phyloP scores from a whole-genome alignment of 2,797 vertebrate species.

The Hylomyscus alleni region DNA sequence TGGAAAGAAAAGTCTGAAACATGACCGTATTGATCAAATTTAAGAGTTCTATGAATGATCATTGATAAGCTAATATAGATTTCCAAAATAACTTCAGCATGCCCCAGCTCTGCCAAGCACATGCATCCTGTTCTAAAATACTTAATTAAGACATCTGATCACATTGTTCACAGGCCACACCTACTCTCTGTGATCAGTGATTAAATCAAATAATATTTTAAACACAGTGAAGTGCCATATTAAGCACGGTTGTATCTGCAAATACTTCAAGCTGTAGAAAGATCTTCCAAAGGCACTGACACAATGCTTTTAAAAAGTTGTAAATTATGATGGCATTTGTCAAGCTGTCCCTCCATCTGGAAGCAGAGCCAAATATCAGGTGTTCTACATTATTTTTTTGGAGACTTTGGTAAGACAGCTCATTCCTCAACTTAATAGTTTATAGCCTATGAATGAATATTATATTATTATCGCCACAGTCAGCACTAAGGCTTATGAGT shows the following conservation, averaged over 20 bases:
- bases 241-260: slow-evolving; percentile 79
- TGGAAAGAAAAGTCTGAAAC: background rate
- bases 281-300: slow-evolving; percentile 67
- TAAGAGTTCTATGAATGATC: background rate
- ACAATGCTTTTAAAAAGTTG: slow-evolving; percentile 73
- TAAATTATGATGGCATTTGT: slow-evolving; percentile 82
- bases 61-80: slow-evolving; percentile 44
- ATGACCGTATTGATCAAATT: background rate
- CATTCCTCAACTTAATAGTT: slow-evolving; percentile 64
- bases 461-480: slow-evolving; percentile 41
- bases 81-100: slow-evolving; percentile 20
- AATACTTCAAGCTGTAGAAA: slow-evolving; percentile 78
- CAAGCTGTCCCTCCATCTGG: slow-evolving; percentile 84
- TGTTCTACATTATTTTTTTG: slow-evolving; percentile 75
- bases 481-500: slow-evolving; percentile 56
- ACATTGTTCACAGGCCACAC: slow-evolving; percentile 53
- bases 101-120: slow-evolving; percentile 24
- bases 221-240: slow-evolving; percentile 65
- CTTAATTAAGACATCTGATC: slow-evolving; percentile 66
- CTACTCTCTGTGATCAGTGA: slow-evolving; percentile 63
- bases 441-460: slow-evolving; percentile 46
- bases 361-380: slow-evolving; percentile 80
- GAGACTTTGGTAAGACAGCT: slow-evolving; percentile 66
- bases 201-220: slow-evolving; percentile 73
- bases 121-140: slow-evolving; percentile 39